Conservation (phyloP, 2,113 vertebrate genomes). For the Menura novaehollandiae region DNA sequence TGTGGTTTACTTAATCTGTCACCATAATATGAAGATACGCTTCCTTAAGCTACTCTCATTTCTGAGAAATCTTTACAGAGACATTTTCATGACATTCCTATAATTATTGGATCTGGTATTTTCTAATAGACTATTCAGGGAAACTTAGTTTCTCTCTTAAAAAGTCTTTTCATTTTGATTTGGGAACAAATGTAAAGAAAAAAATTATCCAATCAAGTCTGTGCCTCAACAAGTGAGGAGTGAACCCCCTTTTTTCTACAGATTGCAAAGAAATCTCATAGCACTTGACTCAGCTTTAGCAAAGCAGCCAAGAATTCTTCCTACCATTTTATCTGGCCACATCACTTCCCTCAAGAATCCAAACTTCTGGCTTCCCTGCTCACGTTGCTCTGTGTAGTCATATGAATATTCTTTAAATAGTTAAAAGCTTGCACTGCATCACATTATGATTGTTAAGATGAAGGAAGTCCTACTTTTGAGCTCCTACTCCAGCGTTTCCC, state of each 20-base stretch:
- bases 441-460: slow-evolving; percentile 23
- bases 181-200: slow-evolving; percentile 2
- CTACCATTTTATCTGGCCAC: neutral
- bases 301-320: neutral
- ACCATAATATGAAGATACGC: slow-evolving; percentile 30
- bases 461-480: slow-evolving; percentile 57
- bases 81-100: neutral
- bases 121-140: neutral
- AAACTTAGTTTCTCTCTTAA: slow-evolving; percentile 1
- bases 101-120: neutral
- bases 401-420: slow-evolving; percentile 54
- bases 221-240: neutral
- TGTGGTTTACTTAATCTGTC: neutral
- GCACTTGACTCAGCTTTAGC: neutral
- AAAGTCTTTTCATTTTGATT: slow-evolving; percentile 18
- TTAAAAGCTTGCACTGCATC: slow-evolving; percentile 63
- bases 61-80: slow-evolving; percentile 59
- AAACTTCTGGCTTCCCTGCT: neutral
- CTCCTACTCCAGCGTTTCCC: slow-evolving; percentile 36
- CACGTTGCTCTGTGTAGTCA: slow-evolving; percentile 29
- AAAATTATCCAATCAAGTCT: neutral
- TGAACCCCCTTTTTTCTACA: neutral
- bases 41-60: slow-evolving; percentile 50
- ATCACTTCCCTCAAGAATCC: neutral
- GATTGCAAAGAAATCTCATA: slow-evolving; percentile 1